phyloP scores from a whole-genome alignment of 2,797 vertebrate genomes.

The Coregonus sp. region DNA sequence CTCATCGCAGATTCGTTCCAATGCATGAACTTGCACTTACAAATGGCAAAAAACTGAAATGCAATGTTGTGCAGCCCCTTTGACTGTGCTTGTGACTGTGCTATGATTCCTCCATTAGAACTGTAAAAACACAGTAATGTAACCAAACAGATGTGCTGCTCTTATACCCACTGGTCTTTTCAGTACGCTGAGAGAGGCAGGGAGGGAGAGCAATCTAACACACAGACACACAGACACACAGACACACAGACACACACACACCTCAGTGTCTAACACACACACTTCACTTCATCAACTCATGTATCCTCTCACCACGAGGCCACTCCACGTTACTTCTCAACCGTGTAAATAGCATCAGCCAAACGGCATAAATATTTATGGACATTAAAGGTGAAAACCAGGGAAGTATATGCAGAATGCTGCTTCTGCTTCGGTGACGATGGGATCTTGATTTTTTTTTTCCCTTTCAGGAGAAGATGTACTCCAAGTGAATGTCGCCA shows the following conservation, averaged over 20 bases:
- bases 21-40: not conserved
- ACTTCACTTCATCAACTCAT: slow-evolving; percentile 68
- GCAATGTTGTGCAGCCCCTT: slow-evolving; percentile 4
- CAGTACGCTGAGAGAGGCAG: slow-evolving; percentile 14
- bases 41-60: not conserved
- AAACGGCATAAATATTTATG: slow-evolving; percentile 76
- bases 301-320: slow-evolving; percentile 52
- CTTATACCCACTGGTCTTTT: not conserved
- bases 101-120: not conserved
- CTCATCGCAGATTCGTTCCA: too few relatives aligned
- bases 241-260: slow-evolving; percentile 38
- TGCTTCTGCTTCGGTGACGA: slow-evolving; percentile 22
- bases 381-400: slow-evolving; percentile 76
- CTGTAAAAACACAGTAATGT: not conserved
- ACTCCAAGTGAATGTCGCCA: slow-evolving; percentile 52
- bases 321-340: slow-evolving; percentile 45
- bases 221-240: slow-evolving; percentile 11
- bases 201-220: not conserved
- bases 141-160: not conserved
- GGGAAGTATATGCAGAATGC: slow-evolving; percentile 62
- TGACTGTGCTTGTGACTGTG: slow-evolving; percentile 15
- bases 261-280: slow-evolving; percentile 54
- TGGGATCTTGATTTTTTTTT: slow-evolving; percentile 54
- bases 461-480: slow-evolving; percentile 46
- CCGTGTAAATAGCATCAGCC: slow-evolving; percentile 50